Base-by-base conservation (phyloP, 2,888 invertebrate genomes). In the Habrosyne pyritoides region DNA sequence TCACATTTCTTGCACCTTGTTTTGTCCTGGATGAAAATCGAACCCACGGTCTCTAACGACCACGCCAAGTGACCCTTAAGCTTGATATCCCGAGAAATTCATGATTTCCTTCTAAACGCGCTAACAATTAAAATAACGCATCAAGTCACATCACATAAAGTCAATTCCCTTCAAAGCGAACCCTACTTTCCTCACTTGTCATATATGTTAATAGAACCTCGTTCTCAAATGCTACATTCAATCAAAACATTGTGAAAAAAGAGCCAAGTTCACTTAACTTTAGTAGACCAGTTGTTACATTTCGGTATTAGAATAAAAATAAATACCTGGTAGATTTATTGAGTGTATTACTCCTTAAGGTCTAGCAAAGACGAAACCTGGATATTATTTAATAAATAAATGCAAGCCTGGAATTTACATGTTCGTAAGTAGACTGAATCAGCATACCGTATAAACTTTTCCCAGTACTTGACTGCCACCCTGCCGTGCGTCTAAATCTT, bases 131-230 rank as follows among this genome's bases (percentile, higher is more conserved):
- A 42, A 42, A 42, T 18, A 18, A 8, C 42, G 2, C 42, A 42
- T 42, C 14, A 18, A 42, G 42, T 42, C 42, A 14, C 14, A 42
- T 42, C 42, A 42, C 42, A 42, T 42, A 42, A 42, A 42, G 42
- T 2, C 42, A 18, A 42, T 42, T 42, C 42, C 36, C 42, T 42
- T 42, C 42, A 42, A 42, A 42, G 42, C 42, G 42, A 42, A 8
- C 42, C 42, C 42, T 42, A 42, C 42, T 42, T 42, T 42, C 42
- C 14, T 42, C 42, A 42, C 42, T 42, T 42, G 42, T 42, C 42
- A 42, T 42, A 42, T 42, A 42, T 42, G 42, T 18, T 42, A 42
- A 42, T 42, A 0, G 8, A 42, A 6, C 42, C 42, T 18, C 14
- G 42, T 42, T 42, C 18, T 18, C 18, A 18, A 42, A 42, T n/a